Percentiles rank a stretch among this genome's conserved stretches.
Conservation (phyloP, 2,797 vertebrate species). For the Pampus argenteus region DNA sequence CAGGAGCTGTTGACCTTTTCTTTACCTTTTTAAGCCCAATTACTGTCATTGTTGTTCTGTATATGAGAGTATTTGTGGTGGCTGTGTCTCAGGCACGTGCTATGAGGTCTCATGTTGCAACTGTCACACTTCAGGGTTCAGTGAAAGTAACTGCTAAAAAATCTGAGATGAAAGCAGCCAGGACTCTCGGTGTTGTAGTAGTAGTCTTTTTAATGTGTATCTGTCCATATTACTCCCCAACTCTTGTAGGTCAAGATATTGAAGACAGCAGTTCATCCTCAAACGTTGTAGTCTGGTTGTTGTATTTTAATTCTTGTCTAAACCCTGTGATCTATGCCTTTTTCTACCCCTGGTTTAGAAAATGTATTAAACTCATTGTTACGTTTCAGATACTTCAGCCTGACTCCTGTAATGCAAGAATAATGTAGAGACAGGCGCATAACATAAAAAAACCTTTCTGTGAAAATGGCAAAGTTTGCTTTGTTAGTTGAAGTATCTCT, state of each 20-base stretch:
- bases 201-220: conserved; percentile 59
- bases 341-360: conserved; percentile 50
- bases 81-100: conserved; percentile 59
- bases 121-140: not conserved
- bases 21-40: conserved; percentile 29
- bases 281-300: conserved; percentile 26
- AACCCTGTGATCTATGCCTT: conserved; percentile 38
- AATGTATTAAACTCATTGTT: conserved; percentile 27
- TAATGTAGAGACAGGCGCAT: not conserved
- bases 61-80: conserved; percentile 63
- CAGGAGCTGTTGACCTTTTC: conserved; percentile 44
- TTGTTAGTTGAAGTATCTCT: too few species aligned
- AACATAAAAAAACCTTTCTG: not conserved
- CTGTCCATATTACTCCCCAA: conserved; percentile 53
- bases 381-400: conserved; percentile 30
- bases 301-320: conserved; percentile 63
- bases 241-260: conserved; percentile 21
- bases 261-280: not conserved
- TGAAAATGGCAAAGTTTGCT: too few species aligned
- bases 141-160: conserved; percentile 13
- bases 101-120: conserved; percentile 17
- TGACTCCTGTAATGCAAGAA: conserved; percentile 15
- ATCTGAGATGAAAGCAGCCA: conserved; percentile 69
- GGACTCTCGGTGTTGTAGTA: conserved; percentile 62
- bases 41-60: conserved; percentile 41